Percentiles rank a stretch among this genome's conserved stretches.
Conservation (phyloP, 1,140 invertebrate species). For the Bombus pyrosoma region DNA sequence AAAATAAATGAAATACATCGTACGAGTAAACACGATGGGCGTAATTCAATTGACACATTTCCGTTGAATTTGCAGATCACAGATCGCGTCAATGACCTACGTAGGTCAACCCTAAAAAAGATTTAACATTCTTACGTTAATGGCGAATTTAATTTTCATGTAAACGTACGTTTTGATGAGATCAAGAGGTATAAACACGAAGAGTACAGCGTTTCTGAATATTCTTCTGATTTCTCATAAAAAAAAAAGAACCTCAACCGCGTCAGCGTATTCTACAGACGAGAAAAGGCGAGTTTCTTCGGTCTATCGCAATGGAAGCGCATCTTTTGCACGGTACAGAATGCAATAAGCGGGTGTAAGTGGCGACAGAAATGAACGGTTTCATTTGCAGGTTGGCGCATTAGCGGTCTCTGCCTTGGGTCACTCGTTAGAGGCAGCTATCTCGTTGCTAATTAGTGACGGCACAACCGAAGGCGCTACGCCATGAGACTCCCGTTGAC, state of each 20-base stretch:
- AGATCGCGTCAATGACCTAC: no score
- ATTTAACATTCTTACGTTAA: neutral
- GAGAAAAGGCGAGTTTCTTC: neutral
- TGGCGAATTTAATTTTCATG: no score
- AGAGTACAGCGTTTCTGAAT: neutral
- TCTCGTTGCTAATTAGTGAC: slow-evolving; percentile 63
- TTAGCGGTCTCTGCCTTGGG: slow-evolving; percentile 57
- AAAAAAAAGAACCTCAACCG: neutral
- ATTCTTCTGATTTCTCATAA: neutral
- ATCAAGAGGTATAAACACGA: neutral
- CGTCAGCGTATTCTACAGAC: neutral
- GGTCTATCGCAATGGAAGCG: neutral
- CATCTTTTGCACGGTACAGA: neutral
- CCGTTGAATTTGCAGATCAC: no score
- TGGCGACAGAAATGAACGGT: slow-evolving; percentile 61
- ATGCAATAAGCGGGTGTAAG: slow-evolving; percentile 5
- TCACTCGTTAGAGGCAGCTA: slow-evolving; percentile 61
- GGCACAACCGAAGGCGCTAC: slow-evolving; percentile 48
- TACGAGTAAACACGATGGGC: no score
- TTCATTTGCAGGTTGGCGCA: slow-evolving; percentile 57
- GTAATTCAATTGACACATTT: no score
- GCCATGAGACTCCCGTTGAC: slow-evolving; percentile 44
- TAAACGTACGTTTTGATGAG: no score
- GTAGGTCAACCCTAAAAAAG: no score
- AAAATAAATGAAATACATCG: no score